These are phyloP conservation scores for Globodera ellingtonae DNA, from an alignment of 1,140 invertebrate species.

Conservation along the genomic window DNA sequence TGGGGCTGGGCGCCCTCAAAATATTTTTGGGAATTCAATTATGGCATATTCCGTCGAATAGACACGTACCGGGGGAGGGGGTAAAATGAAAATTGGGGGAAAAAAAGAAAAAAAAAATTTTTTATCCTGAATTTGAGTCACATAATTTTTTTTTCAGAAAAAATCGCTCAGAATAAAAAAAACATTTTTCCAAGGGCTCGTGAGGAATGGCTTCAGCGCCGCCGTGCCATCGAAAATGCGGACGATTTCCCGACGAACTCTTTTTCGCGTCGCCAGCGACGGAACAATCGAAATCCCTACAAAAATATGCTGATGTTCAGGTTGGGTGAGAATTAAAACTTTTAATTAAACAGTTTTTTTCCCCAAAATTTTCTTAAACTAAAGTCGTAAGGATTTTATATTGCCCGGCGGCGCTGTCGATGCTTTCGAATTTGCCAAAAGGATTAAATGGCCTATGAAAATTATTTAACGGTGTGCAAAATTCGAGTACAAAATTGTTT, in stretches of 20 bases:
- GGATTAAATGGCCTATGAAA: conserved; percentile 21
- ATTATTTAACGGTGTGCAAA: conserved; percentile 11
- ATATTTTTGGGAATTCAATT: neutral
- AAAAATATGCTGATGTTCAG: conserved; percentile 11
- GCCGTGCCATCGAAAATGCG: neutral
- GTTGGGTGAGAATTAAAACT: no score
- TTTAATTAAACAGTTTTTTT: neutral
- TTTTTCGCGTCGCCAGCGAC: neutral
- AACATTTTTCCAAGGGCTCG: neutral
- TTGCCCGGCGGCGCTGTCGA: no score
- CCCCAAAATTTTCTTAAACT: neutral
- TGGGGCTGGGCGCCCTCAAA: no score
- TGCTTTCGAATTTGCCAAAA: neutral
- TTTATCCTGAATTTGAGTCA: neutral
- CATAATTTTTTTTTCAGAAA: neutral
- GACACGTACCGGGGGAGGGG: no score
- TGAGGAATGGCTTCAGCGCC: conserved; percentile 18
- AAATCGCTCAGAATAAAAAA: neutral
- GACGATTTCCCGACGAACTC: neutral
- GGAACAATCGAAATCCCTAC: neutral
- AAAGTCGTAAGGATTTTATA: no score
- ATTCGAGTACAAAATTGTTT: no score
- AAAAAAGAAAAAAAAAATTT: neutral
- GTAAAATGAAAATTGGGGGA: no score
- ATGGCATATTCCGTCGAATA: neutral